These are phyloP conservation scores for Aldabrachelys gigantea DNA, from an alignment of 2,113 vertebrate species.

Conservation along the genomic window DNA sequence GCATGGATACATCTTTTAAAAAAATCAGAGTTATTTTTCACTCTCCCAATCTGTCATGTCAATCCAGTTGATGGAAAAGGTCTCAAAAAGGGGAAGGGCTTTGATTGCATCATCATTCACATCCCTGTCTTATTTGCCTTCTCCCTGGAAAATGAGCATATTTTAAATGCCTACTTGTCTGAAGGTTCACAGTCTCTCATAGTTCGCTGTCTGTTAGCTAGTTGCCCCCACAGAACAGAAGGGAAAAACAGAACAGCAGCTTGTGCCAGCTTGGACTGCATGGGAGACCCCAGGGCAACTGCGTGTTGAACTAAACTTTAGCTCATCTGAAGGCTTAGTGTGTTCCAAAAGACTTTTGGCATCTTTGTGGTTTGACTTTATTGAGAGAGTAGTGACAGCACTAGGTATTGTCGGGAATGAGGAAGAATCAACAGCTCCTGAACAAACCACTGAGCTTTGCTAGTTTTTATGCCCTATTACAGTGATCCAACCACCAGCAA, in stretches of 20 bases:
- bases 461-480: background rate
- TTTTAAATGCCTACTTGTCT: background rate
- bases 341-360: background rate
- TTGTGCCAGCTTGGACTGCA: background rate
- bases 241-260: background rate
- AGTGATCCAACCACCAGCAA: background rate
- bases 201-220: background rate
- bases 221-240: background rate
- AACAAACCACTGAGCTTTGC: background rate
- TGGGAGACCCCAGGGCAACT: background rate
- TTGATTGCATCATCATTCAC: background rate
- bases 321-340: background rate
- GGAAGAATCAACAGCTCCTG: background rate
- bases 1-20: background rate
- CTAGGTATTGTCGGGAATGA: background rate
- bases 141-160: background rate
- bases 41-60: background rate
- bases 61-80: background rate
- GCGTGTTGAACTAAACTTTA: background rate
- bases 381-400: background rate
- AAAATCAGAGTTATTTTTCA: background rate
- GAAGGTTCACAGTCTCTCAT: background rate
- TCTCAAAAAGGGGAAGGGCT: background rate
- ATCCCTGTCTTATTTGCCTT: fast-evolving
- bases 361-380: background rate